phyloP scores from a whole-genome alignment of 2,797 vertebrate species.

The Ara ararauna region DNA sequence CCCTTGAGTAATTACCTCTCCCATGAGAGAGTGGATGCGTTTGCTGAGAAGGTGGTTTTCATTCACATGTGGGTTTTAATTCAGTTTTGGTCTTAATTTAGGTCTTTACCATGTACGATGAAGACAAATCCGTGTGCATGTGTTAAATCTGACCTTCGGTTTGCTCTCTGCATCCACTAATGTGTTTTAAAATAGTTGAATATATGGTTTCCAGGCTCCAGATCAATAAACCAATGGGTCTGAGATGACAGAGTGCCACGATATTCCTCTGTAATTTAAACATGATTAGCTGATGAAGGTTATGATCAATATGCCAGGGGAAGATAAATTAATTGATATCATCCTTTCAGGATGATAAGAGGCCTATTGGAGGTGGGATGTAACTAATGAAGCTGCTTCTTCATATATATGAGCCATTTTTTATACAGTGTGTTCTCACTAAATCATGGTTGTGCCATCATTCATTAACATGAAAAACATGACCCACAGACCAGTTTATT shows the following conservation, averaged over 20 bases:
- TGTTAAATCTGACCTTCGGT: slow-evolving; percentile 45
- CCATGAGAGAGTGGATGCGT: not conserved
- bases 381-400: slow-evolving; percentile 77
- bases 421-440: slow-evolving; percentile 58
- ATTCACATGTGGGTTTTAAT: not conserved
- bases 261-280: slow-evolving; percentile 80
- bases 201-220: slow-evolving; percentile 36
- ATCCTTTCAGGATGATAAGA: slow-evolving; percentile 79
- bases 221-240: slow-evolving; percentile 79
- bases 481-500: slow-evolving; percentile 40
- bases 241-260: slow-evolving; percentile 77
- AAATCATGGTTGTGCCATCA: slow-evolving; percentile 60
- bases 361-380: slow-evolving; percentile 75
- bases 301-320: slow-evolving; percentile 77
- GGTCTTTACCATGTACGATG: not conserved
- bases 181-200: slow-evolving; percentile 67
- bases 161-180: slow-evolving; percentile 53
- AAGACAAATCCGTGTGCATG: not conserved
- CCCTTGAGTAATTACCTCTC: not conserved
- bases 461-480: slow-evolving; percentile 68
- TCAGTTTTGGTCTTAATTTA: slow-evolving; percentile 43
- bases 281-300: slow-evolving; percentile 81
- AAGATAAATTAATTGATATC: slow-evolving; percentile 83
- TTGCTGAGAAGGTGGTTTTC: not conserved
- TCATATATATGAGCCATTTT: slow-evolving; percentile 64